A percentile compares a stretch with the other conserved stretches of the same genome.
Conservation (phyloP, 2,888 invertebrate genomes). For the Himalopsyche japonica region DNA sequence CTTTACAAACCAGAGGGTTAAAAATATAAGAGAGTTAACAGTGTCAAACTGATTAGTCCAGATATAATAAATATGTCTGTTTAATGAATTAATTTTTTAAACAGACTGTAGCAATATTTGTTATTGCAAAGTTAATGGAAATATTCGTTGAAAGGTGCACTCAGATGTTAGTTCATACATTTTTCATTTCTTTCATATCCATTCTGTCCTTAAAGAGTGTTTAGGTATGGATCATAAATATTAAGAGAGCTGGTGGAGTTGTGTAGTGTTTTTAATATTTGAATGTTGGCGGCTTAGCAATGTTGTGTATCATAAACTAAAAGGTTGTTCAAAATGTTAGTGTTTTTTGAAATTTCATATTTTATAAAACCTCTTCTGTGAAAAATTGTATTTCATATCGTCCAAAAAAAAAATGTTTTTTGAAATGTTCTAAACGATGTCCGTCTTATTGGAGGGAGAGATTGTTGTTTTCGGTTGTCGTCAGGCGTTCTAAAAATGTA, state of each 20-base stretch:
- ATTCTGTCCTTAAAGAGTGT: not conserved
- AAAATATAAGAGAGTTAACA: too few species aligned
- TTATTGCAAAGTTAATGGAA: too few species aligned
- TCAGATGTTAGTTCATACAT: not conserved
- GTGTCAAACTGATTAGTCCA: too few species aligned
- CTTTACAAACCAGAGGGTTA: too few species aligned
- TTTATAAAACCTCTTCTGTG: constrained; percentile 20
- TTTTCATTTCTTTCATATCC: not conserved
- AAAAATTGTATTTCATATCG: constrained; percentile 31
- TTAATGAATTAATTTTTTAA: too few species aligned
- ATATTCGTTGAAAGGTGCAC: not conserved
- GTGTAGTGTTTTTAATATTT: not conserved
- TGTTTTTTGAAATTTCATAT: constrained; percentile 35
- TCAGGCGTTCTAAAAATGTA: not conserved
- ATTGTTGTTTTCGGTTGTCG: not conserved
- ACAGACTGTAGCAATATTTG: too few species aligned
- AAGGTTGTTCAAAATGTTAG: constrained; percentile 31
- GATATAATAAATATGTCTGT: too few species aligned
- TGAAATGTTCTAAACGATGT: constrained; percentile 40
- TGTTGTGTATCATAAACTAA: constrained; percentile 16
- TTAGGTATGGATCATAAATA: not conserved
- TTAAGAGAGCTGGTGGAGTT: not conserved
- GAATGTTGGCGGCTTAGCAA: constrained; percentile 17
- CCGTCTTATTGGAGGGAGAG: constrained; percentile 25
- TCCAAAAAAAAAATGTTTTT: constrained; percentile 29